Percentiles rank a stretch among this genome's conserved stretches.
Evolutionary conservation across 2,113 vertebrate genomes (phyloP).

Genomic region (Eidolon helvum): DNA sequence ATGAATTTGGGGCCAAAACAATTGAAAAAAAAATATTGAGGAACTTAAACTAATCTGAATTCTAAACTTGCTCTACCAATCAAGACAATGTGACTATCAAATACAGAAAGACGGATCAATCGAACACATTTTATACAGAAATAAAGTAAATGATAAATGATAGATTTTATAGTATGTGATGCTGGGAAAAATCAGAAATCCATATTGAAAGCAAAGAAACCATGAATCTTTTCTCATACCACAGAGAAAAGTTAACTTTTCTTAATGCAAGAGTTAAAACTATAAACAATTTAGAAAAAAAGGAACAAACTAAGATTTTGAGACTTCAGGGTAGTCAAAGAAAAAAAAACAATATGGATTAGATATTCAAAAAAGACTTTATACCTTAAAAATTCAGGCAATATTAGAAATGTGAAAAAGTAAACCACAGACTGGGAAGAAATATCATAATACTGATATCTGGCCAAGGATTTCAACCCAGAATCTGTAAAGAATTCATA

Average conservation of each 20-base stretch:
- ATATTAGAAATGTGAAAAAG: neutral
- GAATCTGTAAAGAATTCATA: neutral
- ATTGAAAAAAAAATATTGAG: neutral
- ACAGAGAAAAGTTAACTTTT: neutral
- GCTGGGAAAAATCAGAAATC: neutral
- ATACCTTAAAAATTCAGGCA: neutral
- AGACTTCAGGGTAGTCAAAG: neutral
- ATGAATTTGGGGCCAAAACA: neutral
- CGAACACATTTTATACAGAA: neutral
- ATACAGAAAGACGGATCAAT: neutral
- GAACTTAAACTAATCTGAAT: neutral
- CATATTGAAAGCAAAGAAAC: neutral
- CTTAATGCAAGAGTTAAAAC: neutral
- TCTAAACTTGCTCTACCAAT: neutral
- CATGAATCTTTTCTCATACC: neutral
- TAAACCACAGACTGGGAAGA: neutral
- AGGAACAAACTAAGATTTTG: neutral
- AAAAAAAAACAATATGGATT: neutral
- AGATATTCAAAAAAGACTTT: neutral
- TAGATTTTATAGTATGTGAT: neutral
- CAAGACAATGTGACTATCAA: neutral
- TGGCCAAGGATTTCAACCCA: neutral
- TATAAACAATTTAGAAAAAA: neutral
- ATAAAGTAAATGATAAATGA: neutral
- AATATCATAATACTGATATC: neutral